These are phyloP conservation scores for Tetranychus truncatus DNA, from an alignment of 2,888 invertebrate species.

Conservation along the genomic window DNA sequence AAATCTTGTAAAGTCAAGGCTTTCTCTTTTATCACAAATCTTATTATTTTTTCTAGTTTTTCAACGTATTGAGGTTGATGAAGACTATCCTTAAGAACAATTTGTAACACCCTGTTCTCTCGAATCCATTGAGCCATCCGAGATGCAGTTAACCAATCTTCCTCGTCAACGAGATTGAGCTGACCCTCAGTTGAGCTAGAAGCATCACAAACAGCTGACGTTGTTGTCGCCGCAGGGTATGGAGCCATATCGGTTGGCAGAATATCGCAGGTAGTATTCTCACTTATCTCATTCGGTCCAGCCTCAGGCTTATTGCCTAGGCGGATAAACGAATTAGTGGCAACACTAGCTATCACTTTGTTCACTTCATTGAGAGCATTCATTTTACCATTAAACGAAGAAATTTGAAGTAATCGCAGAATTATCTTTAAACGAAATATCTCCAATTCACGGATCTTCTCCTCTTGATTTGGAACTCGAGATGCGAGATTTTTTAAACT, in stretches of 20 bases:
- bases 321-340: slow-evolving; percentile 63
- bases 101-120: slow-evolving; percentile 81
- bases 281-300: slow-evolving; percentile 21
- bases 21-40: slow-evolving; percentile 71
- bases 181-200: not conserved
- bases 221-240: not conserved
- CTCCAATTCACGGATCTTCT: slow-evolving; percentile 59
- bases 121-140: slow-evolving; percentile 91
- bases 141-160: slow-evolving; percentile 81
- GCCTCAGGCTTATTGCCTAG: slow-evolving; percentile 36
- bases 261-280: not conserved
- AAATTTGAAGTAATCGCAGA: slow-evolving; percentile 74
- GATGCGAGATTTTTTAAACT: slow-evolving; percentile 72
- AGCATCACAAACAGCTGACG: not conserved
- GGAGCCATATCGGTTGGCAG: not conserved
- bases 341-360: slow-evolving; percentile 76
- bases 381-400: slow-evolving; percentile 97
- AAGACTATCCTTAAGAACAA: slow-evolving; percentile 78
- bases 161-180: slow-evolving; percentile 40
- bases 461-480: slow-evolving; percentile 52
- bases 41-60: slow-evolving; percentile 84
- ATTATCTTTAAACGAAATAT: slow-evolving; percentile 93
- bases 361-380: slow-evolving; percentile 94
- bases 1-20: slow-evolving; percentile 72
- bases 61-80: slow-evolving; percentile 95